phyloP scores from a whole-genome alignment of 1,140 invertebrate species.

The Triops longicaudatus region DNA sequence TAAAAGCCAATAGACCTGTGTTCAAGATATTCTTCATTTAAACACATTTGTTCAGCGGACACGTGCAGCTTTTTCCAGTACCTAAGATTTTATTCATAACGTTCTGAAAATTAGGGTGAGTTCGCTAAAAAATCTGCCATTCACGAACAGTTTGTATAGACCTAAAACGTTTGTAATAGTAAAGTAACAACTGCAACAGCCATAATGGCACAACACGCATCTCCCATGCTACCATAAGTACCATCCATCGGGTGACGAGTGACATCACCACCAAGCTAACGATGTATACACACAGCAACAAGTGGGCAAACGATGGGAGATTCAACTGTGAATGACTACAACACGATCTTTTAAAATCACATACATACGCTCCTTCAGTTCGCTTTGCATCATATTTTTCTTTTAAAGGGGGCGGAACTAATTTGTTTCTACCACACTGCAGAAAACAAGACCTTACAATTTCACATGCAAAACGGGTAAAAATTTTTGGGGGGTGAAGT shows the following conservation, averaged over 20 bases:
- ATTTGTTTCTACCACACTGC: neutral
- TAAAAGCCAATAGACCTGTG: neutral
- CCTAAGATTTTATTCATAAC: neutral
- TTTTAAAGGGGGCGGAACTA: neutral
- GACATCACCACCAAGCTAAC: constrained; percentile 3
- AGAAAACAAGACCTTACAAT: neutral
- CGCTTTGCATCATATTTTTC: neutral
- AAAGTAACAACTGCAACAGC: constrained; percentile 7
- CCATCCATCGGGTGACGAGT: neutral
- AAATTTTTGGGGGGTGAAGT: neutral
- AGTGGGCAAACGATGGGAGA: constrained; percentile 14
- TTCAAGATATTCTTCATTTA: neutral
- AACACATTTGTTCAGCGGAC: neutral
- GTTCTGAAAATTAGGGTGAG: neutral
- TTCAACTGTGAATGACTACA: constrained; percentile 6
- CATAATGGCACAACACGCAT: neutral
- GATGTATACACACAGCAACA: neutral
- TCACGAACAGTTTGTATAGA: neutral
- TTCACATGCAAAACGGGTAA: constrained; percentile 8
- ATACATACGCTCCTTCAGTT: neutral
- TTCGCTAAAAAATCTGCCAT: neutral
- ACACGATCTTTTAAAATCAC: neutral
- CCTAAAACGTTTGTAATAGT: constrained; percentile 9
- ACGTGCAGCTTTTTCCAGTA: neutral
- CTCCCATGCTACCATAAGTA: constrained; percentile 5